A percentile compares a stretch with the other conserved stretches of the same genome.
phyloP scores from a whole-genome alignment of 2,113 vertebrate species.

The Desmodus rotundus region DNA sequence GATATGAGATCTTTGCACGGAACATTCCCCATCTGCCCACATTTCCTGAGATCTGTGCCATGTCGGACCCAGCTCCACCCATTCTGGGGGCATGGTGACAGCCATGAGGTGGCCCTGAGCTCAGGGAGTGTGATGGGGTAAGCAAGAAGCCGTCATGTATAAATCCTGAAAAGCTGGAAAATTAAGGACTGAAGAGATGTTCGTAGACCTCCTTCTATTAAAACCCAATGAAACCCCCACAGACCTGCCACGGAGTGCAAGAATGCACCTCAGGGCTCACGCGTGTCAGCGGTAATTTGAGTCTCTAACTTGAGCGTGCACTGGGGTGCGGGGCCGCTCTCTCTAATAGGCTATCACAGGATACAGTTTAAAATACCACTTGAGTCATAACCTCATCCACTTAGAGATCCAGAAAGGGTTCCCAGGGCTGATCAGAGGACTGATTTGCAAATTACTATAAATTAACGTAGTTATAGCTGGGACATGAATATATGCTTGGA shows the following conservation, averaged over 20 bases:
- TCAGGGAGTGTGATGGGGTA: neutral
- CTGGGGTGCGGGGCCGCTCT: neutral
- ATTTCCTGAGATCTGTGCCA: neutral
- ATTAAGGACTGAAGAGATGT: neutral
- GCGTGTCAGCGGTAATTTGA: slow-evolving; percentile 39
- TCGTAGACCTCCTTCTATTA: slow-evolving; percentile 33
- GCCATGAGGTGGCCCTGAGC: neutral
- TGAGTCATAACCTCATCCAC: slow-evolving; percentile 74
- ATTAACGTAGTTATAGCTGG: slow-evolving; percentile 71
- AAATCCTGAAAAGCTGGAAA: neutral
- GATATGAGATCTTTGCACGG: neutral
- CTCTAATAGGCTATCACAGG: slow-evolving; percentile 68
- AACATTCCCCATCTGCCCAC: neutral
- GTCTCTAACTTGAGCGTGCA: neutral
- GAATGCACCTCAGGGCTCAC: neutral
- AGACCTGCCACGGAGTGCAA: neutral
- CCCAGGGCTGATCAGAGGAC: slow-evolving; percentile 68
- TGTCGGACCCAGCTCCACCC: neutral
- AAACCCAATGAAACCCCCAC: slow-evolving; percentile 2
- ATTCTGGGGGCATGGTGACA: neutral
- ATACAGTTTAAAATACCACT: slow-evolving; percentile 72
- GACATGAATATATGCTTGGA: slow-evolving; percentile 65
- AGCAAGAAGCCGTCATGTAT: neutral
- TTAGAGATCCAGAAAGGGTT: slow-evolving; percentile 72
- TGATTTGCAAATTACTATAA: slow-evolving; percentile 77